Evolutionary conservation across 2,113 vertebrate species (phyloP), one percentile per base, ranked within the genome.

Genomic region (Lethenteron reissneri): DNA sequence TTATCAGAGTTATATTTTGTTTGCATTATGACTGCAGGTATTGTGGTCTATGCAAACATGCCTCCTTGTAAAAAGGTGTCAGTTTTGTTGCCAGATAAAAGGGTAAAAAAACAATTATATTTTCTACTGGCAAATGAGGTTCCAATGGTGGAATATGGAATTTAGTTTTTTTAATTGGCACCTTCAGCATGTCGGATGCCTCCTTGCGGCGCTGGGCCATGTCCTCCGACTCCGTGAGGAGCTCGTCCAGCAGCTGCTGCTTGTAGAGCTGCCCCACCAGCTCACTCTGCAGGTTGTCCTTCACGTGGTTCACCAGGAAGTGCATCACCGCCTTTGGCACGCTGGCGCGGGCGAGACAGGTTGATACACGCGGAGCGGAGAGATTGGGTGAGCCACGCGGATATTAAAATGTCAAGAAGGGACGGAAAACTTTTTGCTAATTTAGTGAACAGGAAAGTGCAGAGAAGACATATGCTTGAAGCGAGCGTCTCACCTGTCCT

Each of bases 281-380:
- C 80, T 97, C 94, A 72, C 92, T 99, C 83, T 99, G 94, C 72
- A 99, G 88, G 76, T 85, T 87, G 76, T 99, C 94, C 76, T 99
- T 97, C 77, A 95, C 90, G 0, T 99, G 87, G 81, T 99, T 99
- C 75, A 99, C 94, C 79, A 99, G 81, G 78, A 99, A 99, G 82
- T 97, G 90, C 94, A 97, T 99, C 76, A 97, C 94, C 8, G 92
- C 92, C 79, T 99, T 99, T 73, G 94, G 94, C 76, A 99, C 94
- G 73, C 94, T 99, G 81, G 11, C 41, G 41, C 6, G 41, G 41
- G 6, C 41, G 41, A 41, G 41, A 41, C n/a, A 60, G 8, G 8
- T 8, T 58, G 8, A 41, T 21, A 11, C 56, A 56, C 59, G 57
- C 15, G 15, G 17, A 59, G 14, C 58, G n/a, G 56, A 59, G 25